A percentile compares a stretch with the other conserved stretches of the same genome.
phyloP scores from a whole-genome alignment of 2,888 invertebrate genomes.

The Ernsta delagoae region DNA sequence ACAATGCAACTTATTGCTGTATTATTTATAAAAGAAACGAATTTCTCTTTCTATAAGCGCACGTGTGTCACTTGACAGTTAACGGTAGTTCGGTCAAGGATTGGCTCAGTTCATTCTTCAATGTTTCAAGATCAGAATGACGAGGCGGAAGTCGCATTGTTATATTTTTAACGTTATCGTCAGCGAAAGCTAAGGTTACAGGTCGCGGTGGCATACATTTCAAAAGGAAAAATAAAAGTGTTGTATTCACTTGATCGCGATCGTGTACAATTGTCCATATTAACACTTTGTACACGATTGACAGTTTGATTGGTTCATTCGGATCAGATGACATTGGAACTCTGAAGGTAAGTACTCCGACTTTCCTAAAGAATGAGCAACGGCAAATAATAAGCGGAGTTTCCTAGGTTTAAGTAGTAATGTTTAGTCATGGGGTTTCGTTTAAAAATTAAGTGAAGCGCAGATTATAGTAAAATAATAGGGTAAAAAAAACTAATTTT shows the following conservation, averaged over 20 bases:
- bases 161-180: constrained; percentile 48
- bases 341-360: too few species aligned
- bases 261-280: background rate
- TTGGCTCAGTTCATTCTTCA: constrained; percentile 38
- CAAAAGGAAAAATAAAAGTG: constrained; percentile 45
- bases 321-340: background rate
- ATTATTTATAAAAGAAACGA: constrained; percentile 40
- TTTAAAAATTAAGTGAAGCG: too few species aligned
- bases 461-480: too few species aligned
- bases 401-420: too few species aligned
- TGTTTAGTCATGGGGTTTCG: too few species aligned
- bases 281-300: background rate
- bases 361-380: too few species aligned
- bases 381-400: too few species aligned
- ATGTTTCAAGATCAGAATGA: constrained; percentile 64
- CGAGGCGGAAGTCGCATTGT: constrained; percentile 59
- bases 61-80: constrained; percentile 6
- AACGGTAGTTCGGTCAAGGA: constrained; percentile 54
- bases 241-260: constrained; percentile 5
- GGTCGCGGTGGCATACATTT: constrained; percentile 52
- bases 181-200: constrained; percentile 72
- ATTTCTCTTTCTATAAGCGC: constrained; percentile 44
- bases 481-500: too few species aligned
- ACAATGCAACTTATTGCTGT: constrained; percentile 21
- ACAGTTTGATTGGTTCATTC: background rate